A percentile compares a stretch with the other conserved stretches of the same genome.
These are phyloP conservation scores for Sycophila texana DNA, from an alignment of 2,888 invertebrate species.

Conservation along the genomic window DNA sequence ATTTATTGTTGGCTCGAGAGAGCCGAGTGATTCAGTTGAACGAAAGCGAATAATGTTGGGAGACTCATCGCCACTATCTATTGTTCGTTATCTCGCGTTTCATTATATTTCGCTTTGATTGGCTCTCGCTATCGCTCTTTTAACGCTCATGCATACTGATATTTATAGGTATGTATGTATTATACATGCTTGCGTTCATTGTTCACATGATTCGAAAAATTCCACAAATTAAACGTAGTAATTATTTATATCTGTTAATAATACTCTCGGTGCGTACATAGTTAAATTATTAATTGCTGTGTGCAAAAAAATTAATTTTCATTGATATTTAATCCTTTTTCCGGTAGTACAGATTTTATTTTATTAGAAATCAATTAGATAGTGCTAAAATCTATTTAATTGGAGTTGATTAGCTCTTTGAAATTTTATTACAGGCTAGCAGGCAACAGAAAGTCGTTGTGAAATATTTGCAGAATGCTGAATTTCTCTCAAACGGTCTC, in stretches of 20 bases:
- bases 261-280: background rate
- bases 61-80: slow-evolving; percentile 56
- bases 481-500: slow-evolving; percentile 21
- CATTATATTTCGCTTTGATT: slow-evolving; percentile 56
- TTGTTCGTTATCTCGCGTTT: slow-evolving; percentile 50
- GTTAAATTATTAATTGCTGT: too few relatives aligned
- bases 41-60: slow-evolving; percentile 24
- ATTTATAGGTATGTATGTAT: background rate
- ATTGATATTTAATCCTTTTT: background rate
- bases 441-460: too few relatives aligned
- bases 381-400: too few relatives aligned
- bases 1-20: slow-evolving; percentile 26
- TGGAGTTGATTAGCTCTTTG: too few relatives aligned
- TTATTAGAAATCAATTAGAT: too few relatives aligned
- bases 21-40: slow-evolving; percentile 38
- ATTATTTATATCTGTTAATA: slow-evolving; percentile 10
- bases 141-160: slow-evolving; percentile 39
- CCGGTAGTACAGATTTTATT: background rate
- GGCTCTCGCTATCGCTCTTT: slow-evolving; percentile 53
- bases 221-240: slow-evolving; percentile 39
- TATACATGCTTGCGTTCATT: slow-evolving; percentile 5
- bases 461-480: too few relatives aligned
- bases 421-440: too few relatives aligned
- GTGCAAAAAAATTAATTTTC: too few relatives aligned
- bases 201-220: slow-evolving; percentile 52